Base-by-base conservation (phyloP, 2,113 vertebrate genomes). In the Piprites chloris region DNA sequence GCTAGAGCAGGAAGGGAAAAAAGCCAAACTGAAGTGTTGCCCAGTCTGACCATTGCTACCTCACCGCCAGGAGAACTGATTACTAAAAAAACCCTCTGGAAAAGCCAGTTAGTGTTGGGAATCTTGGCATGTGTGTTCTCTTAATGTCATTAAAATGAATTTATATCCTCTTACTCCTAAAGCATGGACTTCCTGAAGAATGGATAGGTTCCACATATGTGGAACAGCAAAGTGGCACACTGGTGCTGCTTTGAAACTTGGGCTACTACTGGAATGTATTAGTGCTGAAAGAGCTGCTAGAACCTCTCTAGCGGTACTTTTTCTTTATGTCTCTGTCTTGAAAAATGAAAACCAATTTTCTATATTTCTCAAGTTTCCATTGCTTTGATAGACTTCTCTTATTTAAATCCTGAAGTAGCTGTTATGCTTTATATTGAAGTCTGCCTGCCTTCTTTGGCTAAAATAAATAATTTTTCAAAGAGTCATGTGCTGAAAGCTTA, bases 401-500 rank as follows among this genome's bases (percentile, higher is more conserved):
- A 52, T 63, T 89, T 93, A 46, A 81, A 65, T 61, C 14, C 66
- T 59, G 65, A 93, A 89, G 61, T 74, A 65, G 14, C 49, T 94
- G 32, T 91, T 90, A 47, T 39, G 27, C 10, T 85, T 90, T 37
- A n/a, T 88, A 44, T 39, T 91, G 46, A 59, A 74, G 23, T 53
- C 50, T 91, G 22, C 26, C 62, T 85, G 39, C 13, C 71, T 55
- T 80, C 59, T 81, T 87, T 79, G 66, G 62, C 82, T 90, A 83
- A 71, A 87, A 52, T 49, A 96, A 94, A 82, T 91, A 78, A 27
- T 67, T 93, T 87, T 85, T 91, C 58, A 82, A 62, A 68, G 73
- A 87, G 28, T 22, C 53, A 10, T 73, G 28, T 59, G 32, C 41
- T 27, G 21, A 86, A 93, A 86, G 49, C 42, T 91, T 71, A 86